Base-by-base conservation (phyloP, 2,113 vertebrate genomes). In the Burhinus bistriatus region DNA sequence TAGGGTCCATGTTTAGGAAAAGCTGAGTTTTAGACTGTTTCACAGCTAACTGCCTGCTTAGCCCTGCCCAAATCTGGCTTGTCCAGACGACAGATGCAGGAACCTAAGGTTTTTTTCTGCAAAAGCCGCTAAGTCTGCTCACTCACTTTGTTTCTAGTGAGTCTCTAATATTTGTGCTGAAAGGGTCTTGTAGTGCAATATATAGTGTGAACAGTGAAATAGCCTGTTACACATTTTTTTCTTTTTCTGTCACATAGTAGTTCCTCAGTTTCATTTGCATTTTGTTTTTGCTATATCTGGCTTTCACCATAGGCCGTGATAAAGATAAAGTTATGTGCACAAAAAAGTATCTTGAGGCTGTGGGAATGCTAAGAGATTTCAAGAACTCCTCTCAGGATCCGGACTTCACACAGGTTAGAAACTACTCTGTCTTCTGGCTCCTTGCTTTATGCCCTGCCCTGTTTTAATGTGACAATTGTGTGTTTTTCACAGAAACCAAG, bases 301-400 rank as follows among this genome's bases (percentile, higher is more conserved):
- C 80, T 93, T 73, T 93, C 11, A 22, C 66, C 84, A 77, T 96
- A 99, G 99, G 99, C 30, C 98, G 99, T 64, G 98, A 99, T n/a
- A 94, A 98, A 75, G 98, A 99, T 36, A 99, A 98, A 83, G 73
- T 99, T 77, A 96, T 87, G 17, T 95, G 96, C 94, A 98, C 99
- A 45, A 96, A 97, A 49, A 98, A 82, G 58, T 99, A 99, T 89
- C 98, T 99, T 76, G 98, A 99, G 95, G 98, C 98, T 62, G 99
- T 99, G 71, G 98, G 97, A 89, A 99, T 99, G 98, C 99, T 99
- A 82, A 98, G 99, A 96, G 98, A 99, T 95, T 99, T 99, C 98
- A 98, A 65, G 27, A 93, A 99, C 20, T 73, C 97, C 5, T 97
- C 97, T 17, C 98, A 99, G 96, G 99, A 99, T 97, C 99, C 99